Evolutionary conservation across 2,797 vertebrate genomes (phyloP), one percentile per base, ranked within the genome.

Genomic region (Diplodus sargus): DNA sequence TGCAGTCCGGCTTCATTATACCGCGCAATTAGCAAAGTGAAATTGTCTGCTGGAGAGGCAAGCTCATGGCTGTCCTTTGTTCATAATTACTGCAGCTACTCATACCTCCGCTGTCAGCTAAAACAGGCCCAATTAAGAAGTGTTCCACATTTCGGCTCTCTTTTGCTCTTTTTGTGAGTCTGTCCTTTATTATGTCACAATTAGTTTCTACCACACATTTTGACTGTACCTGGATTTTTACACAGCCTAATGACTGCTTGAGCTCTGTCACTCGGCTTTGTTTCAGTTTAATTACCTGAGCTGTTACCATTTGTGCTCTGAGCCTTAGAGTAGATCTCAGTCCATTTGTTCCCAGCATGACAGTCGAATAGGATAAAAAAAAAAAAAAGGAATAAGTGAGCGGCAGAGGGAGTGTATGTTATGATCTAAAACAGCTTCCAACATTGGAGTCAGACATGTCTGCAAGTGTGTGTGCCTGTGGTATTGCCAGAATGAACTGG

Each of bases 71-170:
- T 45, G 49, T 60, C 42, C 60, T 82, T 75, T 81, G 73, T 82
- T 74, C 60, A 66, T 76, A 73, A 79, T 86, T 76, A 68, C 52
- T 64, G 25, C 64, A 64, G 51, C n/a, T 20, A 34, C 51, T 78
- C 57, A 56, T 9, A 52, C 47, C 30, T 67, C 70, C n/a, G 7
- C 59, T 73, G 57, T 79, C 69, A 87, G 74, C 75, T 51, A 70
- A 74, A 77, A 57, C 20, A 0, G 5, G 14, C 51, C 62, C 62
- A 79, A 77, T 87, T 71, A 82, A 45, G 22, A 62, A 1, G 1
- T 14, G 53, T 48, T 48, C 20, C 30, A 18, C 25, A 20, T 51
- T 63, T 53, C 57, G 3, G 43, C 10, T 63, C 45, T 77, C 1
- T 47, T 49, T 17, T 64, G 16, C 11, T 71, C 15, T 63, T 62